Conservation (phyloP, 2,888 invertebrate genomes). For the Cataglyphis cursor region DNA sequence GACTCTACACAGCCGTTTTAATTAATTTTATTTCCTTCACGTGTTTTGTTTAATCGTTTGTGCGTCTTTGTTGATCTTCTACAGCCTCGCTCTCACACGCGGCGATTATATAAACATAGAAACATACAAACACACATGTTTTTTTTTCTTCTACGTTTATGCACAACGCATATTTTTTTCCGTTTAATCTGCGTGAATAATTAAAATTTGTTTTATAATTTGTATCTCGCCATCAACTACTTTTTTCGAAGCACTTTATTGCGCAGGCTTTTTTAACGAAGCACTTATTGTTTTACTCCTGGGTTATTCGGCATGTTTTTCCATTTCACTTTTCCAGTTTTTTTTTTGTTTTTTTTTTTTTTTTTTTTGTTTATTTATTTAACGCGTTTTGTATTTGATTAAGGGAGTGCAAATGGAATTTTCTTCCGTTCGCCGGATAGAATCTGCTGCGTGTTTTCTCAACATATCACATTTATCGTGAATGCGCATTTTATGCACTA, state of each 20-base stretch:
- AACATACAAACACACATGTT: constrained; percentile 84
- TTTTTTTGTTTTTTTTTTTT: background rate
- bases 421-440: constrained; percentile 21
- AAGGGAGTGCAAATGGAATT: constrained; percentile 46
- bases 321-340: background rate
- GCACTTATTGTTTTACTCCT: constrained; percentile 81
- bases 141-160: constrained; percentile 67
- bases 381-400: constrained; percentile 38
- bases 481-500: constrained; percentile 52
- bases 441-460: constrained; percentile 47
- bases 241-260: constrained; percentile 80
- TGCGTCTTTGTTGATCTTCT: constrained; percentile 74
- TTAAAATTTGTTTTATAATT: constrained; percentile 69
- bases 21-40: constrained; percentile 26
- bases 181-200: constrained; percentile 67
- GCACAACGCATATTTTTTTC: constrained; percentile 67
- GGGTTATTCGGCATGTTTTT: constrained; percentile 45
- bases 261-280: constrained; percentile 80
- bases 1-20: constrained; percentile 49
- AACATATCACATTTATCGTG: constrained; percentile 54
- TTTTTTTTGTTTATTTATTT: constrained; percentile 18
- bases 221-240: constrained; percentile 73
- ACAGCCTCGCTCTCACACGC: constrained; percentile 77
- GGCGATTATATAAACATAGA: constrained; percentile 85
- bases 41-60: constrained; percentile 68